Evolutionary conservation across 2,113 vertebrate species (phyloP), one percentile per base, ranked within the genome.

Genomic region (Corythornis vintsioides): DNA sequence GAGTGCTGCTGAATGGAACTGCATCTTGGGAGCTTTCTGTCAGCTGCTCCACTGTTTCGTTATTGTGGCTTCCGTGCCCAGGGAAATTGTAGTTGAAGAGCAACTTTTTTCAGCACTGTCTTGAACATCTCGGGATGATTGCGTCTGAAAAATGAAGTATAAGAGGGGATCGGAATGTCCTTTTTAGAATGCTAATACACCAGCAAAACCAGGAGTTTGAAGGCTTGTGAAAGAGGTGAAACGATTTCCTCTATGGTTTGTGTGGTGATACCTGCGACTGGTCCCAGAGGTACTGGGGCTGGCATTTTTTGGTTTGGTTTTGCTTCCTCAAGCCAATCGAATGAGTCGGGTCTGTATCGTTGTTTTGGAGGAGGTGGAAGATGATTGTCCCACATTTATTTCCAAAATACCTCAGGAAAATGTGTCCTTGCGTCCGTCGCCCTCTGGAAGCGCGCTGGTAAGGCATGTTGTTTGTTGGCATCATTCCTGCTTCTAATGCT

Each of bases 311-410:
- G 50, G 22, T 86, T 94, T 80, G 88, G 64, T 83, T 91, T 92
- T 96, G 88, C 74, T 95, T 92, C 63, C 97, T 98, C 97, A 97
- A 98, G 97, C 98, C 72, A 98, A 98, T 98, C 98, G 98, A 97
- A 99, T 99, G 97, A 99, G 98, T 98, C 98, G 98, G 67, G 98
- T 99, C 96, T 99, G 99, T 98, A 98, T 99, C 97, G 98, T 99
- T 97, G 98, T 98, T 96, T 98, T 99, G 98, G 99, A 99, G 98
- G 99, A 99, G 96, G 97, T 97, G 92, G 98, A 98, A 96, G 98
- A 98, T 97, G 98, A 99, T 87, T 97, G 97, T 97, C 98, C 98
- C 90, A 91, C 95, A 55, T 98, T 98, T 97, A 93, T 97, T 97
- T 97, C 98, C 96, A 98, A 94, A 87, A 96, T 98, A 83, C 93